A percentile compares a stretch with the other conserved stretches of the same genome.
These are phyloP conservation scores for Protomyctophum bolini DNA, from an alignment of 2,113 vertebrate species.

Conservation along the genomic window DNA sequence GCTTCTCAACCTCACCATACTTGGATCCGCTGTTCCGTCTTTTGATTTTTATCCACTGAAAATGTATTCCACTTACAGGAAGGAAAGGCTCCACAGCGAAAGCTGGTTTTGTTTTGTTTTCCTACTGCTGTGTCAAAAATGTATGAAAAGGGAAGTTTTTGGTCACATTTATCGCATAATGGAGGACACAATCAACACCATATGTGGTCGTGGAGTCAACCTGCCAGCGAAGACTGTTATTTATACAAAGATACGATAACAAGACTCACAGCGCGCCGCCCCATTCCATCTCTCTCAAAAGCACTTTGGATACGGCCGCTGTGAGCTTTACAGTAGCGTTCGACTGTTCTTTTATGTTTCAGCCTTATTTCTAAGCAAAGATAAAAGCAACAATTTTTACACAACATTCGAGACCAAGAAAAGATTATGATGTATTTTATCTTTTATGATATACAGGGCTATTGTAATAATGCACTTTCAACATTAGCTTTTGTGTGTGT, in stretches of 20 bases:
- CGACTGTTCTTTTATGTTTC: constrained; percentile 31
- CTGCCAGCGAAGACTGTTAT: constrained; percentile 64
- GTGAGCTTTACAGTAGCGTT: constrained; percentile 30
- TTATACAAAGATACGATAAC: constrained; percentile 73
- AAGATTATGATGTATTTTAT: constrained; percentile 56
- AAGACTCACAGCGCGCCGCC: constrained; percentile 53
- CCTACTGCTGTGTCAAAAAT: constrained; percentile 2
- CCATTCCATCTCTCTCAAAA: constrained; percentile 64
- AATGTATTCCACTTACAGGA: neutral
- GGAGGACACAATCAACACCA: constrained; percentile 43
- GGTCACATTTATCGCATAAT: constrained; percentile 22
- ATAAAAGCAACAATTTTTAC: constrained; percentile 41
- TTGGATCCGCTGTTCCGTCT: neutral
- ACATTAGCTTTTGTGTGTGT: constrained; percentile 54
- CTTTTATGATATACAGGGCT: constrained; percentile 69
- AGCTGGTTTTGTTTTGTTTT: constrained; percentile 15
- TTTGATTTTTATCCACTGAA: neutral
- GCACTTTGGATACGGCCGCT: constrained; percentile 75
- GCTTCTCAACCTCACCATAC: neutral
- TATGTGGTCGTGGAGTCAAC: constrained; percentile 37
- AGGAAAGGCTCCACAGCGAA: neutral
- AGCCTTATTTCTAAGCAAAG: constrained; percentile 33
- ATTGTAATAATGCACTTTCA: constrained; percentile 76
- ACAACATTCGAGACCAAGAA: constrained; percentile 42
- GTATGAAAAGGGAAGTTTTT: constrained; percentile 46